These are phyloP conservation scores for Oreochromis grahami DNA, from an alignment of 2,797 vertebrate species.

Conservation along the genomic window DNA sequence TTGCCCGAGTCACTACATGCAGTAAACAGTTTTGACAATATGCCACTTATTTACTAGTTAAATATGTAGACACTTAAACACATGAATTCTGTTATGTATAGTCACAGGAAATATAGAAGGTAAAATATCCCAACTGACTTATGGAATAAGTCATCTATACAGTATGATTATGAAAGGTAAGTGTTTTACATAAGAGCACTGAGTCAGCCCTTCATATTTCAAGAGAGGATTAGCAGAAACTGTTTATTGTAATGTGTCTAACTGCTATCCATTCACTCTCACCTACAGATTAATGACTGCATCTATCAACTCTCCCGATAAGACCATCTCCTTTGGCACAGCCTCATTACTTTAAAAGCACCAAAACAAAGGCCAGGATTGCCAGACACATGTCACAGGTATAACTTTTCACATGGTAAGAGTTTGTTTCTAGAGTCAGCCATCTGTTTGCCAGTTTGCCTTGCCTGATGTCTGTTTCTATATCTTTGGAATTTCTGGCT, in stretches of 20 bases:
- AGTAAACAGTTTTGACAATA: not conserved
- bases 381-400: conserved; percentile 93
- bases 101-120: not conserved
- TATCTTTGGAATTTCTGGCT: not conserved
- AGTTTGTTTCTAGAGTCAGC: conserved; percentile 14
- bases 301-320: conserved; percentile 79
- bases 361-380: conserved; percentile 75
- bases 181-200: conserved; percentile 49
- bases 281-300: conserved; percentile 78
- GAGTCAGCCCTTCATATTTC: conserved; percentile 34
- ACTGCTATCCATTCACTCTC: not conserved
- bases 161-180: conserved; percentile 19
- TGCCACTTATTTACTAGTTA: not conserved
- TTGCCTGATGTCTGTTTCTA: not conserved
- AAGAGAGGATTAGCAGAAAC: conserved; percentile 22
- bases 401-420: conserved; percentile 40
- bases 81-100: not conserved
- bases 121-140: not conserved
- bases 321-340: conserved; percentile 77
- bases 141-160: not conserved
- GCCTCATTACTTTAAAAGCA: conserved; percentile 76
- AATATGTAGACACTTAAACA: not conserved
- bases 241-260: conserved; percentile 26
- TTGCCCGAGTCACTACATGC: not conserved
- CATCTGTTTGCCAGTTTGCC: conserved; percentile 10